Percentiles rank a stretch among this genome's conserved stretches.
Evolutionary conservation across 2,113 vertebrate species (phyloP).

Genomic region (Dendrocopos noguchii): DNA sequence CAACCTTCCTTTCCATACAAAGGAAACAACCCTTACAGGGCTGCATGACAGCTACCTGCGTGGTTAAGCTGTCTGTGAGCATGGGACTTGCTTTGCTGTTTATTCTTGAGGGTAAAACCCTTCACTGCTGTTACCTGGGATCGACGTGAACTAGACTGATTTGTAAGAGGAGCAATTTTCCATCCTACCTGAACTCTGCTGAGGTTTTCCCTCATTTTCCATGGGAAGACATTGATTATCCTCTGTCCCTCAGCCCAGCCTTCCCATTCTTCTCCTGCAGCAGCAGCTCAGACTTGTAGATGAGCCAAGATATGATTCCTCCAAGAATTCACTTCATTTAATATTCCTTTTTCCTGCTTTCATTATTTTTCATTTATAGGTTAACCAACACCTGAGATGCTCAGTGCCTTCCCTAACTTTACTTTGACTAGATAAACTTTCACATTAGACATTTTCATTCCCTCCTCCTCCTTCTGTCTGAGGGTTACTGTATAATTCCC

Average conservation of each 20-base stretch:
- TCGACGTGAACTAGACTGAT: background rate
- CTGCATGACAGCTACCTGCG: background rate
- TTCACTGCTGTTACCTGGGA: background rate
- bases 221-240: background rate
- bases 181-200: background rate
- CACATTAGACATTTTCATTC: background rate
- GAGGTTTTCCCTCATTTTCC: background rate
- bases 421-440: constrained; percentile 9
- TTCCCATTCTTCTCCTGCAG: background rate
- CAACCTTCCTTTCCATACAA: background rate
- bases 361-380: constrained; percentile 55
- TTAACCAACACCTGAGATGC: constrained; percentile 49
- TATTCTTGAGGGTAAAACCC: background rate
- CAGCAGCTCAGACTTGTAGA: background rate
- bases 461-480: background rate
- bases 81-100: background rate
- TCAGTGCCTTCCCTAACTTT: constrained; percentile 13
- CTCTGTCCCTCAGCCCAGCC: background rate
- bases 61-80: background rate
- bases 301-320: constrained; percentile 39
- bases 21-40: background rate
- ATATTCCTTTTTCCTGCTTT: constrained; percentile 22
- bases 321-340: constrained; percentile 40
- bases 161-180: background rate
- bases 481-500: background rate